Conservation (phyloP, 2,113 vertebrate species). For the Nycticebus coucang region DNA sequence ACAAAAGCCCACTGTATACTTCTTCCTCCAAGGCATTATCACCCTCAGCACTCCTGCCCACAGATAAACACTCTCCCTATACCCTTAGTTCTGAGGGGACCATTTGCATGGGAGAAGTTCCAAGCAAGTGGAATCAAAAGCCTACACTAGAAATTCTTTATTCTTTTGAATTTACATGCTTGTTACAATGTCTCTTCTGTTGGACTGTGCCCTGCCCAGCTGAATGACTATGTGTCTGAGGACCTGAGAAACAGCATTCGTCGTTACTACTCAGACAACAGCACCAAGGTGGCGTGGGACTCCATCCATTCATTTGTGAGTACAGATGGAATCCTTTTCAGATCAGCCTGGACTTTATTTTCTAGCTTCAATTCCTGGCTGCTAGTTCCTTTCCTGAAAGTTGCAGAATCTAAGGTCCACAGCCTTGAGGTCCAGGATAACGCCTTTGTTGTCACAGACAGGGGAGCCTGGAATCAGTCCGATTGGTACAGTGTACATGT, state of each 20-base stretch:
- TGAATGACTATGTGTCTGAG: constrained; percentile 24
- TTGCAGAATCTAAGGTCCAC: neutral
- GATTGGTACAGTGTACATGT: neutral
- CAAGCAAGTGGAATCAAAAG: neutral
- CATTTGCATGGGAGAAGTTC: neutral
- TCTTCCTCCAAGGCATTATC: neutral
- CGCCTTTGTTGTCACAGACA: neutral
- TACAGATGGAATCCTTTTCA: constrained; percentile 28
- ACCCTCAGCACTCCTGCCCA: neutral
- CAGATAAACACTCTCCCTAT: neutral
- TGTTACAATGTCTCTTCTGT: constrained; percentile 9
- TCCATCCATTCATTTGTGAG: constrained; percentile 75
- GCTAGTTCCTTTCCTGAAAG: neutral
- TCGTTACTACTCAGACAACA: constrained; percentile 69
- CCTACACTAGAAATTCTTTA: neutral
- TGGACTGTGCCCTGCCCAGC: constrained; percentile 17
- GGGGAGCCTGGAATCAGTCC: neutral
- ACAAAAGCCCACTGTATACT: neutral
- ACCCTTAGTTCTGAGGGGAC: neutral
- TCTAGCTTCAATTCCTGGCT: neutral
- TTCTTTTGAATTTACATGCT: constrained; percentile 29
- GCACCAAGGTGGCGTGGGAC: constrained; percentile 73
- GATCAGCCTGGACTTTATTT: neutral
- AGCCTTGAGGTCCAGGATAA: neutral
- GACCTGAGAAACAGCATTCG: constrained; percentile 70